phyloP scores from a whole-genome alignment of 1,140 invertebrate genomes.

The Drosophila bocqueti region DNA sequence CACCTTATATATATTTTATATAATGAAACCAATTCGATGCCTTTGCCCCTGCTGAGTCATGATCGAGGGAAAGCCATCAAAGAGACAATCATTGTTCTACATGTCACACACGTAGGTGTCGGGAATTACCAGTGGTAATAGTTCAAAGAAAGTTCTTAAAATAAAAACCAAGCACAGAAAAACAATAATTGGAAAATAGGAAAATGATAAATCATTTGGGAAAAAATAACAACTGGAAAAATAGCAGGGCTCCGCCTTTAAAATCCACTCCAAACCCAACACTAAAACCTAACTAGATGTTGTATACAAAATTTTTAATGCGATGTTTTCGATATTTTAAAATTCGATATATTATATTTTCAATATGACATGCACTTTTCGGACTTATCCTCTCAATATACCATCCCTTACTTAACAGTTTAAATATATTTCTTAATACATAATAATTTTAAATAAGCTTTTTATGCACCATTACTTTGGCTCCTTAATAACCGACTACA shows the following conservation, averaged over 20 bases:
- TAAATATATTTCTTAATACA: too few species aligned
- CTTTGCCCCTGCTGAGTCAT: conserved; percentile 19
- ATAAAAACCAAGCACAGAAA: not conserved
- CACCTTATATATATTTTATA: not conserved
- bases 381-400: too few species aligned
- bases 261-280: too few species aligned
- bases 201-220: not conserved
- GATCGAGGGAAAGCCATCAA: conserved; percentile 28
- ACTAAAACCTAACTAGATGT: too few species aligned
- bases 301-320: too few species aligned
- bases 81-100: conserved; percentile 20
- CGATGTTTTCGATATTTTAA: too few species aligned
- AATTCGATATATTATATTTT: too few species aligned
- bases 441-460: not conserved
- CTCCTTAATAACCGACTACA: not conserved
- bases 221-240: not conserved
- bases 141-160: conserved; percentile 1
- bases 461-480: not conserved
- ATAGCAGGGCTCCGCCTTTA: not conserved
- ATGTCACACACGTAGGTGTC: conserved; percentile 21
- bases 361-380: too few species aligned
- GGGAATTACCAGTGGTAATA: not conserved
- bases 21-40: conserved; percentile 7
- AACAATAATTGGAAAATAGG: not conserved
- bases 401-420: too few species aligned